These are phyloP conservation scores for Stenurella melanura DNA, from an alignment of 2,888 invertebrate species.

Conservation along the genomic window DNA sequence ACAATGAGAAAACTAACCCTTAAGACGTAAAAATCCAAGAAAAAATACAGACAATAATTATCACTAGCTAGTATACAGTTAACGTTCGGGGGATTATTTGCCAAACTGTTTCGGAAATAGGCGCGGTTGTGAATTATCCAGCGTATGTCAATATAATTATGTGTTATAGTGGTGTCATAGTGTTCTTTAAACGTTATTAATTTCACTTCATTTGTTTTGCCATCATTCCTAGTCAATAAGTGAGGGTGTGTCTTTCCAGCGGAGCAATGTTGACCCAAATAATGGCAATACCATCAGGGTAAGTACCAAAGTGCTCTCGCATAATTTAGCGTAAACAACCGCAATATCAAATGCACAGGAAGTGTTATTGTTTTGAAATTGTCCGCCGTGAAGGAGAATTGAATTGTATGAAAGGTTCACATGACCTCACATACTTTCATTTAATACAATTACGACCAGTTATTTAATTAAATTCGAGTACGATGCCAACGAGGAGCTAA, in stretches of 20 bases:
- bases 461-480: constrained; percentile 26
- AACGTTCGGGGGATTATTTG: constrained; percentile 1
- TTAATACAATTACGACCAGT: constrained; percentile 30
- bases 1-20: constrained; percentile 36
- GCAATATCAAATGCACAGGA: constrained; percentile 23
- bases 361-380: constrained; percentile 30
- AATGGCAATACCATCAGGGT: constrained; percentile 45
- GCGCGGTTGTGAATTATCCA: constrained; percentile 9
- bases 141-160: constrained; percentile 23
- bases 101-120: not conserved
- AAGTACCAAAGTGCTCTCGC: constrained; percentile 30
- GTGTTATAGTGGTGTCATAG: constrained; percentile 28
- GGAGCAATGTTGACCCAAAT: constrained; percentile 54
- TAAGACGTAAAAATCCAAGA: constrained; percentile 25
- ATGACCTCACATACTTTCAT: constrained; percentile 37
- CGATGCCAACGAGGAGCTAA: not conserved
- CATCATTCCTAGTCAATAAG: constrained; percentile 48
- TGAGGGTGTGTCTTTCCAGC: constrained; percentile 52
- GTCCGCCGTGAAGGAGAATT: constrained; percentile 24
- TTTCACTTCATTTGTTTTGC: constrained; percentile 33
- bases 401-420: constrained; percentile 20
- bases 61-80: not conserved
- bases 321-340: constrained; percentile 25
- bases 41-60: constrained; percentile 18
- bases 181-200: constrained; percentile 25